These are phyloP conservation scores for Gopherus evgoodei DNA, from an alignment of 2,113 vertebrate species.

Conservation along the genomic window DNA sequence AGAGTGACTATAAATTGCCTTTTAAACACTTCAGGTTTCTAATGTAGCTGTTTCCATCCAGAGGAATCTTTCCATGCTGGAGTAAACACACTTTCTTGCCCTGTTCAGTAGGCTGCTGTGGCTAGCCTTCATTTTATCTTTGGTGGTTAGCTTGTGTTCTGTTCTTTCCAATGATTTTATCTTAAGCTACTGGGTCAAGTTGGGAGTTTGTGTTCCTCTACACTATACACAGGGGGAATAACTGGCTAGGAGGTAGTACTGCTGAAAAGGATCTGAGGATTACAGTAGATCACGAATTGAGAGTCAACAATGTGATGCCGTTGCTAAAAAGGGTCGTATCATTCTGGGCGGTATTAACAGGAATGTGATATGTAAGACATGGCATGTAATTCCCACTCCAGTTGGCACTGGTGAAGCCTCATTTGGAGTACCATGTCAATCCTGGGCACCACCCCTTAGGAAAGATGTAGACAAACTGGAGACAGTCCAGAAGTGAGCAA, in stretches of 20 bases:
- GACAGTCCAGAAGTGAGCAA: not conserved
- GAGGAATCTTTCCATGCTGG: not conserved
- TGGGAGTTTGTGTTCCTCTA: not conserved
- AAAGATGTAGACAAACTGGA: not conserved
- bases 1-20: slow-evolving; percentile 19
- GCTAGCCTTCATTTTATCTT: not conserved
- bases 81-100: not conserved
- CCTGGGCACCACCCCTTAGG: not conserved
- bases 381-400: not conserved
- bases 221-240: not conserved
- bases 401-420: not conserved
- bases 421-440: not conserved
- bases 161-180: not conserved
- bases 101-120: not conserved
- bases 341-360: not conserved
- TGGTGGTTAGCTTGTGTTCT: not conserved
- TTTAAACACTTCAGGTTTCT: not conserved
- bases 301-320: not conserved
- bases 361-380: not conserved
- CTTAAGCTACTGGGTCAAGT: not conserved
- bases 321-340: not conserved
- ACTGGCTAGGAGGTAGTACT: not conserved
- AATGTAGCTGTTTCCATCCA: not conserved
- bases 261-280: not conserved
- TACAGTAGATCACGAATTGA: not conserved